Conservation (phyloP, 2,113 vertebrate genomes). For the Phocoena phocoena region DNA sequence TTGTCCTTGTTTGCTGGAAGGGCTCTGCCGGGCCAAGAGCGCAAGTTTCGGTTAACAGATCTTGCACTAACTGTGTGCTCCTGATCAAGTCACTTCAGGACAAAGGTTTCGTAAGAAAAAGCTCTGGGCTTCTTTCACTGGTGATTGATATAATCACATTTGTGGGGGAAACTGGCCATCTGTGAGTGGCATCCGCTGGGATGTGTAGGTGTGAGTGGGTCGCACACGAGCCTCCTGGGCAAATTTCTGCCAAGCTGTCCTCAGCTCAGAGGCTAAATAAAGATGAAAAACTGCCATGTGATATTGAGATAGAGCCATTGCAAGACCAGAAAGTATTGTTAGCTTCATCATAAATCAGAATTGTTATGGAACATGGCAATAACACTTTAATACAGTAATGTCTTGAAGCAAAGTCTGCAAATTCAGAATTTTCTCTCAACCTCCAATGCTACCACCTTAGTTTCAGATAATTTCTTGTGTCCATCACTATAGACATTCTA, state of each 20-base stretch:
- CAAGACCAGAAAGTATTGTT: slow-evolving; percentile 38
- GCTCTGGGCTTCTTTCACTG: slow-evolving; percentile 25
- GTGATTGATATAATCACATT: slow-evolving; percentile 56
- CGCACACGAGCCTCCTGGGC: slow-evolving; percentile 47
- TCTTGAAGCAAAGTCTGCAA: not conserved
- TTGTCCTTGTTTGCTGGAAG: not conserved
- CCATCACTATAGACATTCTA: not conserved
- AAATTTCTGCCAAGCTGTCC: slow-evolving; percentile 40
- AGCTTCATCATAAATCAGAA: slow-evolving; percentile 31
- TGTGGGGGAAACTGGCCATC: slow-evolving; percentile 60
- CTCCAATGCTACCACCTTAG: not conserved
- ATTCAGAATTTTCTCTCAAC: not conserved
- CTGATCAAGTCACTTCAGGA: slow-evolving; percentile 62
- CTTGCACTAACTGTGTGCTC: slow-evolving; percentile 12
- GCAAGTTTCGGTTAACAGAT: not conserved
- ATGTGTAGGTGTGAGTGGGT: slow-evolving; percentile 42
- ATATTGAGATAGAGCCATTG: slow-evolving; percentile 15
- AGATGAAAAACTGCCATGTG: slow-evolving; percentile 2
- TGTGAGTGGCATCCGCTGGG: slow-evolving; percentile 34
- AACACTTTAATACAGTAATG: not conserved
- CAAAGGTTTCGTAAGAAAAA: slow-evolving; percentile 62
- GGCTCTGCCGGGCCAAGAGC: not conserved
- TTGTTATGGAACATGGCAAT: not conserved
- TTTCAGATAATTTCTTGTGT: not conserved
- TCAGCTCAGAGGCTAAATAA: slow-evolving; percentile 52